Percentiles rank a stretch among this genome's conserved stretches.
These are phyloP conservation scores for Scomberomorus guttatus DNA, from an alignment of 2,797 vertebrate species.

Conservation along the genomic window DNA sequence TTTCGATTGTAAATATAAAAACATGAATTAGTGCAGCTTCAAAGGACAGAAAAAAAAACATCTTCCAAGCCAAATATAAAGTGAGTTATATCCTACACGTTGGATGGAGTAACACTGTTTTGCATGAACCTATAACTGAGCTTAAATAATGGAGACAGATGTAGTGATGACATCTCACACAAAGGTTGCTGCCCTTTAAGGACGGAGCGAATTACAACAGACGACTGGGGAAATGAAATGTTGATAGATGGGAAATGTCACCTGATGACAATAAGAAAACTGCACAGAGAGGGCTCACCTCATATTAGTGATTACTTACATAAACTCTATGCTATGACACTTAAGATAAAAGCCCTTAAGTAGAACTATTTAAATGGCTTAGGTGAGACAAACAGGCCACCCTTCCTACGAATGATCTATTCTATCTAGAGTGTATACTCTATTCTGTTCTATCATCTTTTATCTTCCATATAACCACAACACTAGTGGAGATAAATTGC, in stretches of 20 bases:
- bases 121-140: neutral
- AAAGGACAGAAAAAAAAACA: neutral
- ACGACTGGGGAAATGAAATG: conserved; percentile 48
- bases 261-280: conserved; percentile 49
- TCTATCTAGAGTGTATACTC: conserved; percentile 30
- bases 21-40: neutral
- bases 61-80: neutral
- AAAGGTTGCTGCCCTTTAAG: conserved; percentile 31
- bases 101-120: neutral
- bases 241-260: conserved; percentile 56
- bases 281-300: conserved; percentile 10
- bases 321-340: conserved; percentile 31
- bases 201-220: conserved; percentile 15
- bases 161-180: conserved; percentile 6
- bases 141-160: conserved; percentile 12
- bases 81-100: neutral
- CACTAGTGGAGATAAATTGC: conserved; percentile 69
- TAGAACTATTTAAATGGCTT: conserved; percentile 42
- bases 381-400: conserved; percentile 41
- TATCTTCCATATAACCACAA: conserved; percentile 58
- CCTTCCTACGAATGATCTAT: conserved; percentile 43
- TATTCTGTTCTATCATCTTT: conserved; percentile 52
- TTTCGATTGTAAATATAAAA: neutral
- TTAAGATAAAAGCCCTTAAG: conserved; percentile 53
- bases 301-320: conserved; percentile 31